A percentile compares a stretch with the other conserved stretches of the same genome.
phyloP scores from a whole-genome alignment of 2,113 vertebrate genomes.

The Plotosus lineatus region DNA sequence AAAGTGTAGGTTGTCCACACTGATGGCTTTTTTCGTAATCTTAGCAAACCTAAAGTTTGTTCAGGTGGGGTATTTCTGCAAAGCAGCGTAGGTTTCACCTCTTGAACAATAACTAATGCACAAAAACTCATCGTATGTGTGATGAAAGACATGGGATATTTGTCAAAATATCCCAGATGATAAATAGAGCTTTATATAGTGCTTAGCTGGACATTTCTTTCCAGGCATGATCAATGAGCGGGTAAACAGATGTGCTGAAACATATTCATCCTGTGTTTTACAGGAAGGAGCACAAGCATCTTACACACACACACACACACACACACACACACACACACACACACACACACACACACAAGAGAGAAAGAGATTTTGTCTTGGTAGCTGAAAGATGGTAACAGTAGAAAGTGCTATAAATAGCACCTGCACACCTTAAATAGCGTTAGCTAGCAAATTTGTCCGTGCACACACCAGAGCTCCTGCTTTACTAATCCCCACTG shows the following conservation, averaged over 20 bases:
- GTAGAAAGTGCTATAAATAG: conserved; percentile 74
- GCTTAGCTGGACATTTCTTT: conserved; percentile 41
- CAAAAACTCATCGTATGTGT: conserved; percentile 21
- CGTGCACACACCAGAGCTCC: conserved; percentile 58
- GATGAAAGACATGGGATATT: conserved; percentile 40
- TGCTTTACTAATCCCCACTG: conserved; percentile 42
- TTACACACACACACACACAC: conserved; percentile 17
- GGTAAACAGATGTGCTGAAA: conserved; percentile 47
- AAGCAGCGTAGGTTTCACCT: neutral
- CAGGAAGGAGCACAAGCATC: conserved; percentile 13
- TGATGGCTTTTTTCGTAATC: neutral
- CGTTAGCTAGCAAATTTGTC: conserved; percentile 63
- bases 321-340: conserved; percentile 37
- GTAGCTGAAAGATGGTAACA: conserved; percentile 64
- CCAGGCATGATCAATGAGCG: conserved; percentile 52
- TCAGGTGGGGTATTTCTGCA: neutral
- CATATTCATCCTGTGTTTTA: conserved; percentile 53
- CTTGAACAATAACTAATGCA: conserved; percentile 28
- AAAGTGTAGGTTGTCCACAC: neutral
- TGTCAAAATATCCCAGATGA: conserved; percentile 40
- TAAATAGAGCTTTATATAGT: conserved; percentile 36
- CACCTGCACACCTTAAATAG: conserved; percentile 67
- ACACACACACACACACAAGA: conserved; percentile 1
- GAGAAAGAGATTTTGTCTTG: conserved; percentile 22
- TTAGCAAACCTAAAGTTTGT: neutral